Conservation (phyloP, 2,797 vertebrate genomes). For the Epinephelus malabaricus region DNA sequence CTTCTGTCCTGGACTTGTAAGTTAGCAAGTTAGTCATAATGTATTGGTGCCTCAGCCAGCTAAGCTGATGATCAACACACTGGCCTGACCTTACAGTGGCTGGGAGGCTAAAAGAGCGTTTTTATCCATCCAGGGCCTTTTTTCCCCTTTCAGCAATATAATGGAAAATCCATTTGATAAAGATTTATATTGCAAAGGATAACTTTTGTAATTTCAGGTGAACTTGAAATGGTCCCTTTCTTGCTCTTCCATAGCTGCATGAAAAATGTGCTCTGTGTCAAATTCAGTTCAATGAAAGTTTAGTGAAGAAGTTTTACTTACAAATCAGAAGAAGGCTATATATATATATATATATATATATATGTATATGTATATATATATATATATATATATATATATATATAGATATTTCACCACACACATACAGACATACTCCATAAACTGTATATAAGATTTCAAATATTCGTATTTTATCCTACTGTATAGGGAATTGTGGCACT, state of each 20-base stretch:
- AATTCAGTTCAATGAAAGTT: neutral
- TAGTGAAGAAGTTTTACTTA: neutral
- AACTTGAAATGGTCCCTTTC: neutral
- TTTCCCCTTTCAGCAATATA: neutral
- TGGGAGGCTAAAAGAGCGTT: neutral
- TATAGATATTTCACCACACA: neutral
- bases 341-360: too few species aligned
- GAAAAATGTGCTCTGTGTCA: neutral
- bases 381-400: too few species aligned
- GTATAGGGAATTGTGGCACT: constrained; percentile 1
- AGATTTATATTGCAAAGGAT: neutral
- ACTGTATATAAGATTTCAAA: neutral
- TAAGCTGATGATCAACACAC: neutral
- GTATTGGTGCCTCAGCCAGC: neutral
- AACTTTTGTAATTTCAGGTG: neutral
- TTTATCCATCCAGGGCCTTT: neutral
- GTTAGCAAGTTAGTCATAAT: neutral
- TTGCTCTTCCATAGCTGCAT: neutral
- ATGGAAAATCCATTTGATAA: neutral
- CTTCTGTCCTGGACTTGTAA: neutral
- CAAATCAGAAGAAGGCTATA: neutral
- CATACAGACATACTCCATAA: neutral
- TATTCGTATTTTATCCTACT: neutral
- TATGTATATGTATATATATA: too few species aligned
- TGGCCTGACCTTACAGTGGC: neutral